phyloP scores from a whole-genome alignment of 2,888 invertebrate genomes.

The Trachelus stipa region DNA sequence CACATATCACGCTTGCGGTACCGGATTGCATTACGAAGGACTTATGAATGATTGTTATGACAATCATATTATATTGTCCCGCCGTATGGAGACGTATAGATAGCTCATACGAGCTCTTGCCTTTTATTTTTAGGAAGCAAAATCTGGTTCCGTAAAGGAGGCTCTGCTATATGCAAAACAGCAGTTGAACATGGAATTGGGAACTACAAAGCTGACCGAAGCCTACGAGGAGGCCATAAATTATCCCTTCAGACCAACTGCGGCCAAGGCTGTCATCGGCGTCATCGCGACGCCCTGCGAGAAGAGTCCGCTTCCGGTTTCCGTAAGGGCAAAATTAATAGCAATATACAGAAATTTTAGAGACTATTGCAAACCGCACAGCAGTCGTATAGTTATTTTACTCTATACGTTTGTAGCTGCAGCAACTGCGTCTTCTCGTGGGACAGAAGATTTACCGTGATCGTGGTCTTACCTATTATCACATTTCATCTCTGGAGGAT shows the following conservation, averaged over 20 bases:
- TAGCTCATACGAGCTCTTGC: no score
- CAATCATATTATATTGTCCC: no score
- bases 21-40: neutral
- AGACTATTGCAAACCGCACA: neutral
- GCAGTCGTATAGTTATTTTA: neutral
- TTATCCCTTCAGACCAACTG: slow-evolving; percentile 82
- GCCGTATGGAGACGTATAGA: no score
- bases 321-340: slow-evolving; percentile 67
- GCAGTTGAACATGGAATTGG: slow-evolving; percentile 69
- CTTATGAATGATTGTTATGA: no score
- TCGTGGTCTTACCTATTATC: slow-evolving; percentile 72
- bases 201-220: slow-evolving; percentile 63
- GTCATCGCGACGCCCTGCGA: slow-evolving; percentile 75
- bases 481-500: slow-evolving; percentile 72
- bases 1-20: slow-evolving; percentile 49
- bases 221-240: slow-evolving; percentile 74
- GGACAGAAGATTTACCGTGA: slow-evolving; percentile 67
- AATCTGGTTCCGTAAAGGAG: slow-evolving; percentile 38
- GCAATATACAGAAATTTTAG: neutral
- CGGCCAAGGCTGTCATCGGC: slow-evolving; percentile 79
- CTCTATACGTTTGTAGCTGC: slow-evolving; percentile 46
- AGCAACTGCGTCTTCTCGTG: slow-evolving; percentile 56
- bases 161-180: slow-evolving; percentile 54
- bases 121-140: slow-evolving; percentile 47
- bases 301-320: slow-evolving; percentile 67